Percentiles rank a stretch among this genome's conserved stretches.
These are phyloP conservation scores for Morpho helenor DNA, from an alignment of 2,888 invertebrate species.

Conservation along the genomic window DNA sequence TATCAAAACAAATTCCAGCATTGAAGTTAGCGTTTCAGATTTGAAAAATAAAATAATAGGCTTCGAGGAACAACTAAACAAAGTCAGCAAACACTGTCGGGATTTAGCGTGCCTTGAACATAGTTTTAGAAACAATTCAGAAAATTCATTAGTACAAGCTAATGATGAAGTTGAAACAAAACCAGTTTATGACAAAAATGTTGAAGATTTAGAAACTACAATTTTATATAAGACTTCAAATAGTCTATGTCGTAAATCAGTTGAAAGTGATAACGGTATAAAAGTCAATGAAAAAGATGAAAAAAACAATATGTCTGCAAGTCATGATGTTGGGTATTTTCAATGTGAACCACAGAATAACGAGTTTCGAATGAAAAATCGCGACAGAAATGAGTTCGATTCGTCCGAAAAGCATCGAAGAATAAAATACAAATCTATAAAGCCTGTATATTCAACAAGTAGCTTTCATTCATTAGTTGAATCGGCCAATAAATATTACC, in stretches of 20 bases:
- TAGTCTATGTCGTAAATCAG: conserved; percentile 36
- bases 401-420: conserved; percentile 22
- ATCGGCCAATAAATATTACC: conserved; percentile 27
- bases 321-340: conserved; percentile 8
- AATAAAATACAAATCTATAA: conserved; percentile 25
- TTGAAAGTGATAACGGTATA: conserved; percentile 34
- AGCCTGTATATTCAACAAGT: conserved; percentile 38
- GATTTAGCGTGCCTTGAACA: conserved; percentile 39
- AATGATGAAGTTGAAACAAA: conserved; percentile 24
- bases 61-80: conserved; percentile 50
- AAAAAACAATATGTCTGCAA: conserved; percentile 18
- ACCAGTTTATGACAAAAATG: conserved; percentile 26
- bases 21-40: conserved; percentile 55
- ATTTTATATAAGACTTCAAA: conserved; percentile 46
- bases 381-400: conserved; percentile 1
- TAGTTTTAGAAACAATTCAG: conserved; percentile 32
- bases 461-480: conserved; percentile 46
- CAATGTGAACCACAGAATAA: conserved; percentile 8
- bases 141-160: conserved; percentile 27
- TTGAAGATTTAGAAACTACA: conserved; percentile 39
- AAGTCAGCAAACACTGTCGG: conserved; percentile 50
- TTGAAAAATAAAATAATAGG: conserved; percentile 56
- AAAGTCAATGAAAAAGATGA: conserved; percentile 27
- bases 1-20: conserved; percentile 58
- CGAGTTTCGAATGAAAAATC: neutral